Evolutionary conservation across 1,140 invertebrate species (phyloP), one percentile per base, ranked within the genome.

Genomic region (Drosophila santomea): DNA sequence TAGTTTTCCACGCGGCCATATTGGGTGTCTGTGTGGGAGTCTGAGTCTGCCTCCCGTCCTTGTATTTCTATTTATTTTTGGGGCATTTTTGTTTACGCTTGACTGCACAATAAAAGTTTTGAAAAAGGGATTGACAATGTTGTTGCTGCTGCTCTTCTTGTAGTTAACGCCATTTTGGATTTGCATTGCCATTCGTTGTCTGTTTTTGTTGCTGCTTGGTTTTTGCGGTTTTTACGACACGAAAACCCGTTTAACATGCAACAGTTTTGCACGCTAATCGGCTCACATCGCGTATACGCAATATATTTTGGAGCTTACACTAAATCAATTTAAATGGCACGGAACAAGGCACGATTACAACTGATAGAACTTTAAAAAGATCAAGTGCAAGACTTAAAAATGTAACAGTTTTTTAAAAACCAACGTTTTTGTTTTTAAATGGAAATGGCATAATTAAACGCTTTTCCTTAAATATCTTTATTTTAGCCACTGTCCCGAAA

Each of bases 41-140:
- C 25, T 36, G 14, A 11, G 11, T 23, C 35, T 67, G 36, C 38
- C 35, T 44, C 64, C 56, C 41, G 47, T 73, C 47, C 20, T 23
- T 55, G 58, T 62, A 75, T 73, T 71, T 38, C 41, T 84, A 73
- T 81, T 81, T 89, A 89, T 86, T 89, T 83, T 74, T 23, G 63
- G 61, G 63, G 61, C 62, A 64, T 76, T 88, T 88, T 79, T 83
- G 59, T 88, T 88, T 72, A 74, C 74, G 72, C 84, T 72, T 57
- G 75, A 79, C 51, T 83, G 79, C 63, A 79, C 84, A 79, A 83
- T 86, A 83, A 88, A 86, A 83, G 80, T 86, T 86, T 86, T 72
- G 58, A 71, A 71, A 76, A 82, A 79, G 74, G 69, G 78, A 85
- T 78, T 88, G 74, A 71, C 74, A 59, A 51, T 85, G 58, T 69